Conservation (phyloP, 1,140 invertebrate species). For the Thalassaphorura encarpata region DNA sequence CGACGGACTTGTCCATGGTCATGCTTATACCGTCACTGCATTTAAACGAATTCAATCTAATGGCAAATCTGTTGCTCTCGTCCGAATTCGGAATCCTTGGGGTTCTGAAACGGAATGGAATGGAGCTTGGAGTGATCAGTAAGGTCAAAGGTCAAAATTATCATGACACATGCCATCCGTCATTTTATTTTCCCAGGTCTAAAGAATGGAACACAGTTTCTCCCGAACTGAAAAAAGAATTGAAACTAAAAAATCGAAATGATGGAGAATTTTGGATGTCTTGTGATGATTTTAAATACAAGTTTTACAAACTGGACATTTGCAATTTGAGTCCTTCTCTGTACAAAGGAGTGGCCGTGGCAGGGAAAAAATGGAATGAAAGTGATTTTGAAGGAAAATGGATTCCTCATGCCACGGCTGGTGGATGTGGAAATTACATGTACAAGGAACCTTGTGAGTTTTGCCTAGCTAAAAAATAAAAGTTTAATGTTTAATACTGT, state of each 20-base stretch:
- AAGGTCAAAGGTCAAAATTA: too few relatives aligned
- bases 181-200: too few relatives aligned
- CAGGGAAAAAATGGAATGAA: neutral
- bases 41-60: too few relatives aligned
- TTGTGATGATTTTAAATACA: neutral
- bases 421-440: slow-evolving; percentile 5
- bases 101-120: slow-evolving; percentile 53
- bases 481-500: too few relatives aligned
- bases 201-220: neutral
- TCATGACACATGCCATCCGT: too few relatives aligned
- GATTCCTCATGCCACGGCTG: neutral
- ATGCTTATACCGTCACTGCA: slow-evolving; percentile 57
- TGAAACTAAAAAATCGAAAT: neutral
- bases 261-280: slow-evolving; percentile 9
- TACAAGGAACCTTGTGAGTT: too few relatives aligned
- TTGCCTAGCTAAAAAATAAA: too few relatives aligned
- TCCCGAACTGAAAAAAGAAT: neutral
- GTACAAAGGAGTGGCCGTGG: neutral
- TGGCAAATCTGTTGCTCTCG: slow-evolving; percentile 36
- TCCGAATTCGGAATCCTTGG: slow-evolving; percentile 52
- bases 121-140: slow-evolving; percentile 52
- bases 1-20: slow-evolving; percentile 48
- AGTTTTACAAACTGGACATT: slow-evolving; percentile 1
- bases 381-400: neutral
- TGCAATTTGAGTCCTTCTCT: slow-evolving; percentile 2